These are phyloP conservation scores for Lethrus apterus DNA, from an alignment of 1,140 invertebrate species.

Conservation along the genomic window DNA sequence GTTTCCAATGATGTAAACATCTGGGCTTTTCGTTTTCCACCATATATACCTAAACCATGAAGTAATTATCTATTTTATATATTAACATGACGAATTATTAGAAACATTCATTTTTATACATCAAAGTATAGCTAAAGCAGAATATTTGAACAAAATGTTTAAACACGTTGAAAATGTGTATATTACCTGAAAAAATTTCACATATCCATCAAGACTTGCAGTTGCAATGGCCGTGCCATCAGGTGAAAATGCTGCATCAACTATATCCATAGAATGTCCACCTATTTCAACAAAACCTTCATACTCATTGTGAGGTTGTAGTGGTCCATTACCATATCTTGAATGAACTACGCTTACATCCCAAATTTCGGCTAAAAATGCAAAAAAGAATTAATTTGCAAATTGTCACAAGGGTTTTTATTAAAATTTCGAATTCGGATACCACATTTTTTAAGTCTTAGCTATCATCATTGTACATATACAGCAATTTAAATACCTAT, in stretches of 20 bases:
- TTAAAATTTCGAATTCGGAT: slow-evolving; percentile 1
- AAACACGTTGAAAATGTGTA: neutral
- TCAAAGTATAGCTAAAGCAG: too few species aligned
- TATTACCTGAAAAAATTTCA: slow-evolving; percentile 84
- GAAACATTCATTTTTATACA: neutral
- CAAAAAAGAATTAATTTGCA: neutral
- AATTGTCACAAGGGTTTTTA: neutral
- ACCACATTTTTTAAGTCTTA: neutral
- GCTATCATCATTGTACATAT: slow-evolving; percentile 26
- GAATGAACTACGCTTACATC: slow-evolving; percentile 50
- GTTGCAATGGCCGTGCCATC: slow-evolving; percentile 89
- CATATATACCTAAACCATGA: slow-evolving; percentile 75
- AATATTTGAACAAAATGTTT: too few species aligned
- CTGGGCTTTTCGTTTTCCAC: slow-evolving; percentile 55
- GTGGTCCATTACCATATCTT: slow-evolving; percentile 45
- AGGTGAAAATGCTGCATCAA: slow-evolving; percentile 84
- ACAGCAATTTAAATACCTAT: slow-evolving; percentile 49
- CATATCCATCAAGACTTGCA: slow-evolving; percentile 75
- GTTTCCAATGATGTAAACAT: slow-evolving; percentile 85
- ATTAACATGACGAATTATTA: neutral
- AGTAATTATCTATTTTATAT: slow-evolving; percentile 35
- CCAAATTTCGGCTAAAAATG: slow-evolving; percentile 53
- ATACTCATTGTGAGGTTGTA: slow-evolving; percentile 44
- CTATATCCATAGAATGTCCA: slow-evolving; percentile 62
- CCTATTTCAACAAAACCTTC: slow-evolving; percentile 58